Base-by-base conservation (phyloP, 64 coral and sea anemone genomes). In the Actinia tenebrosa region DNA sequence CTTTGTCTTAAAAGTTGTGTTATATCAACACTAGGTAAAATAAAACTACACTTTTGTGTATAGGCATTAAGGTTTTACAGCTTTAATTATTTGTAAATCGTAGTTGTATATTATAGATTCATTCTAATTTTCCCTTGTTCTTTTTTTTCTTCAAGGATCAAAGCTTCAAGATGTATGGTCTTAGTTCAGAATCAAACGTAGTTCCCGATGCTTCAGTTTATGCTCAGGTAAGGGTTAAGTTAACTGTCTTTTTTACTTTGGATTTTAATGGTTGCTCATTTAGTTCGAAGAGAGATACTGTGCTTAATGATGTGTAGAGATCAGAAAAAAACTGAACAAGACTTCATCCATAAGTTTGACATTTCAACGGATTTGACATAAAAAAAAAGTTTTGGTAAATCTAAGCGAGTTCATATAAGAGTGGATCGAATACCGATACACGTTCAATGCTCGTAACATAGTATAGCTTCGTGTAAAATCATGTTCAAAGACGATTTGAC, bases 151-250 rank as follows among this genome's bases (percentile, higher is more conserved):
- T 62, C 58, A 44, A 92, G 44, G 15, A 55, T 53, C 69, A 75
- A 75, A 75, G 25, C 23, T 30, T 58, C 8, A 95, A 85, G 26
- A 97, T 97, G 94, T 97, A 93, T 87, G 91, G 94, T 52, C 89
- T 97, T 16, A 84, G 79, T 61, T 83, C 91, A 80, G 94, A 97
- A 82, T 90, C 88, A 18, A 97, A 97, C 27, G 97, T 99, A 8
- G 97, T 99, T 0, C 97, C 97, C 3, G 97, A 99, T 11, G 93
- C 97, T 15, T 95, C 97, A 5, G 87, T 99, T 1, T 99, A 99
- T 88, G 88, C 91, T 42, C 97, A 99, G 71, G 97, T 99, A 92
- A 93, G 97, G 88, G 30, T 3, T 80, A 13, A 16, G 30, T 3
- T 80, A 13, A 16, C 7, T 37, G 30, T 37, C 30, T 20, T 25